Percentiles rank a stretch among this genome's conserved stretches.
phyloP scores from a whole-genome alignment of 35 echinoderm and acorn worm species.

The Lytechinus variegatus region DNA sequence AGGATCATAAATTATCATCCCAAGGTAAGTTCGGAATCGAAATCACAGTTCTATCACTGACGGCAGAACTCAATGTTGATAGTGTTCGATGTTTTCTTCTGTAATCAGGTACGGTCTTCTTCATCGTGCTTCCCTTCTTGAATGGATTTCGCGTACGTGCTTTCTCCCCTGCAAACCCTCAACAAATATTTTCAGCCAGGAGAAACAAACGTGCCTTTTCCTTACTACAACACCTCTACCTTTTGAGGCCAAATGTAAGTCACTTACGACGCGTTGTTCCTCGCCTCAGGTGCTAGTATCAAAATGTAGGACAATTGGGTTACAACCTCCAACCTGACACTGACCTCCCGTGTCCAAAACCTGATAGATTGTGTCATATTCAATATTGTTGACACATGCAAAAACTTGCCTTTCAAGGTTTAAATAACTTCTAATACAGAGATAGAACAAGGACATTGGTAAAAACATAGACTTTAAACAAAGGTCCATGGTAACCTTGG shows the following conservation, averaged over 20 bases:
- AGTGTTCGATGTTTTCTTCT: neutral
- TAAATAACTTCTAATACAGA: too few species aligned
- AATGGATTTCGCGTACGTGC: neutral
- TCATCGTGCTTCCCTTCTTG: neutral
- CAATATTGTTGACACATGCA: neutral
- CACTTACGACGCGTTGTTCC: neutral
- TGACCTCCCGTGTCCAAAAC: neutral
- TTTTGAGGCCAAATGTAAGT: neutral
- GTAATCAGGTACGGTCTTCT: neutral
- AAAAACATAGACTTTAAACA: too few species aligned
- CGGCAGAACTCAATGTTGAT: too few species aligned
- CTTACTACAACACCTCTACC: neutral
- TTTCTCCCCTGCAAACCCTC: neutral
- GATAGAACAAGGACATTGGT: too few species aligned
- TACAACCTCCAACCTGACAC: neutral
- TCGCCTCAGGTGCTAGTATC: neutral
- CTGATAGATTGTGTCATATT: neutral
- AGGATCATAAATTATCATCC: too few species aligned
- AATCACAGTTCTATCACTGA: too few species aligned
- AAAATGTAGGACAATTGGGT: conserved; percentile 12
- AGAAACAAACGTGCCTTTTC: neutral
- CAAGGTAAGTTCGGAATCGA: too few species aligned
- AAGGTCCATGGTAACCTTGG: too few species aligned
- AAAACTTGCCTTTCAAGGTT: neutral
- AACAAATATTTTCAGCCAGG: neutral